Percentiles rank a stretch among this genome's conserved stretches.
Evolutionary conservation across 2,113 vertebrate genomes (phyloP).

Genomic region (Pluvianellus socialis): DNA sequence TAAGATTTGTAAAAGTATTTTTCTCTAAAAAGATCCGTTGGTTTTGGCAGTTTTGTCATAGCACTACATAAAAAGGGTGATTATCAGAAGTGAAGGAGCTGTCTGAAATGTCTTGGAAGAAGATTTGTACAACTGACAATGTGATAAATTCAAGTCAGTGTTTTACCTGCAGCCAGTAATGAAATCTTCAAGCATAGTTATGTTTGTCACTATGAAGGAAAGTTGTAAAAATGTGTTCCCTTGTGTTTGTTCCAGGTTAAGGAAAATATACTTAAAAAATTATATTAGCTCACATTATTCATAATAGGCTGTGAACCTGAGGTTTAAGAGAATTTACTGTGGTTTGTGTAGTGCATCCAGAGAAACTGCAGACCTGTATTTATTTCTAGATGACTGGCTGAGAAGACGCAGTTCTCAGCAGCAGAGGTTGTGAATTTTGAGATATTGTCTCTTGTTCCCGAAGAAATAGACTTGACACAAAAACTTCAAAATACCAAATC

Average conservation of each 20-base stretch:
- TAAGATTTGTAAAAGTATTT: neutral
- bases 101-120: neutral
- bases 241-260: neutral
- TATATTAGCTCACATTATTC: neutral
- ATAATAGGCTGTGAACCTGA: neutral
- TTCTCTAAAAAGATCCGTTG: neutral
- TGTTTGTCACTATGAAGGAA: neutral
- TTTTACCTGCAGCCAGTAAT: neutral
- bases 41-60: neutral
- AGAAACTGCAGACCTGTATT: neutral
- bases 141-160: neutral
- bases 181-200: neutral
- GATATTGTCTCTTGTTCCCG: neutral
- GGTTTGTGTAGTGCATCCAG: neutral
- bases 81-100: neutral
- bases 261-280: neutral
- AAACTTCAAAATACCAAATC: neutral
- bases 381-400: neutral
- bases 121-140: neutral
- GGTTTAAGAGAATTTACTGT: neutral
- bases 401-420: neutral
- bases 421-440: neutral
- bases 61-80: neutral
- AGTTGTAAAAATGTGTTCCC: neutral
- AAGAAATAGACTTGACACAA: neutral